Evolutionary conservation across 1,140 invertebrate species (phyloP), one percentile per base, ranked within the genome.

Genomic region (Trichogramma pretiosum): DNA sequence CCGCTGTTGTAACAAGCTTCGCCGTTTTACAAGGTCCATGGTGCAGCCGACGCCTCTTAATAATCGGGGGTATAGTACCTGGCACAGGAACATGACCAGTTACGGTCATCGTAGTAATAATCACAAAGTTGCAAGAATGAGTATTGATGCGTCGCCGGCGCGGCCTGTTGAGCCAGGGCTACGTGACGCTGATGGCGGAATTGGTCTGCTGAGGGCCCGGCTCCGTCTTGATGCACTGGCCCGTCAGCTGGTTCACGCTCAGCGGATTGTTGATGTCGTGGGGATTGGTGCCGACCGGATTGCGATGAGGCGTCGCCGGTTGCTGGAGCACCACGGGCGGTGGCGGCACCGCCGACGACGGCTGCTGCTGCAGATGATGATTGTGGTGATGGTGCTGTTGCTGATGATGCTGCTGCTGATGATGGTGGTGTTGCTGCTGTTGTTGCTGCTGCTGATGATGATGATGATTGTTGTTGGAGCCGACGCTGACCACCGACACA

Each of bases 231-330:
- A 79, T 76, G 69, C 78, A 80, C 72, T 82, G 79, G 55, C 81
- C 86, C 30, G 87, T 90, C 49, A 91, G 70, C 69, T 89, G 86
- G 59, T 89, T 89, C 24, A 93, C 87, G 67, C 86, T 89, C 19
- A 91, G 74, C 18, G 89, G 89, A 75, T 92, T 92, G 72, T 93
- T 92, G 46, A 87, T 84, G 73, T 91, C 88, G 56, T 88, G 81
- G 10, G 89, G 89, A 70, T 92, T 91, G 9, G 88, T 89, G 43
- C 88, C 89, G 28, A 92, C 87, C 16, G 89, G 88, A 64, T 87
- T 81, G 32, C 85, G 76, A 40, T 74, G 72, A 7, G 77, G 77
- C 16, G 72, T 73, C 26, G 74, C 73, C 30, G 61, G 67, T 42
- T 55, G 56, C 8, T 40, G 53, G 30, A 50, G 52, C n/a, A 34